Evolutionary conservation across 2,888 invertebrate species (phyloP), one percentile per base, ranked within the genome.

Genomic region (Bhutanitis thaidina): DNA sequence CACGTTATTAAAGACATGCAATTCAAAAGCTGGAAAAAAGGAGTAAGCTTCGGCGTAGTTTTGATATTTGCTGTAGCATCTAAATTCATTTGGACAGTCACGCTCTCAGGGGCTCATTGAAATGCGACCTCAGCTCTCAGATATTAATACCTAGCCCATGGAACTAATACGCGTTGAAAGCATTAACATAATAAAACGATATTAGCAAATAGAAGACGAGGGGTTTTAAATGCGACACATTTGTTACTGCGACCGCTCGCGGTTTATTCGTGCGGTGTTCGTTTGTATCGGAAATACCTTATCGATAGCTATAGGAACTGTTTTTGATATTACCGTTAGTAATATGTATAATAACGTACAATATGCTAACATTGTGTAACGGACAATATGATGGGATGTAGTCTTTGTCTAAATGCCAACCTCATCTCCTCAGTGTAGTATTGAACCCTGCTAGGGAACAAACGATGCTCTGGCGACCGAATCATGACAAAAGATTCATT

Each of bases 71-170:
- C 3, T 14, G 35, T 12, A 7, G 27, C 35, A 41, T 49, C 49
- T 49, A 37, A 43, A 43, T 30, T 32, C 20, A 25, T 40, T 40
- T 8, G 30, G 10, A 41, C 15, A 13, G 36, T 43, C 43, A 41
- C 41, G 37, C 20, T 36, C 29, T 25, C 20, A n/a, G 36, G 51
- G 51, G 53, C 62, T 63, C 62, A 70, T 76, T 77, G 71, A 60
- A 64, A 75, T 74, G 69, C 68, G 64, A 65, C 64, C 69, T 63
- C 57, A 59, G 61, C 59, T 57, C 60, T 59, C 39, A 36, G 55
- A 58, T 61, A 62, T 57, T 62, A 62, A 62, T 64, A 59, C 58
- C 57, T 51, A 44, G 35, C 56, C 59, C 59, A 62, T 60, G 62
- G 61, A 62, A 62, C 59, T 61, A 59, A 63, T 61, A 60, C 58